Conservation (phyloP, 2,113 vertebrate genomes). For the Poicephalus gulielmi region DNA sequence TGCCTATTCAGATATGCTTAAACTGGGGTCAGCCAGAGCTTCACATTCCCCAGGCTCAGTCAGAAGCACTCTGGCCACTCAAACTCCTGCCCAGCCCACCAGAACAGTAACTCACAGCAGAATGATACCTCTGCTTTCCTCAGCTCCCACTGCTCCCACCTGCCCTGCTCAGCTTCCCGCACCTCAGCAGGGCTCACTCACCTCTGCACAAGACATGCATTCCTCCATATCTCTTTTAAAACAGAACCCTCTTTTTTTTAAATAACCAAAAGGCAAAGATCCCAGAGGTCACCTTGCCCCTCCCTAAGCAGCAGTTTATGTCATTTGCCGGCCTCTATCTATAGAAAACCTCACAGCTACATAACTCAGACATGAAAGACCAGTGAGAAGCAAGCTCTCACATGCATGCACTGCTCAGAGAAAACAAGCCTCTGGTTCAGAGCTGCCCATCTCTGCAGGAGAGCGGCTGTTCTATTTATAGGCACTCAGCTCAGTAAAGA, state of each 20-base stretch:
- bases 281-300: neutral
- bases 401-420: neutral
- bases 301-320: neutral
- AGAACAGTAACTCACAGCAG: neutral
- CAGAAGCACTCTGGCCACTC: neutral
- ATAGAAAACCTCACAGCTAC: slow-evolving; percentile 3
- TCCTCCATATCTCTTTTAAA: slow-evolving; percentile 67
- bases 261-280: neutral
- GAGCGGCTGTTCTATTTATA: slow-evolving; percentile 75
- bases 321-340: neutral
- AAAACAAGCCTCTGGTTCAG: slow-evolving; percentile 50
- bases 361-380: slow-evolving; percentile 46
- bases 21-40: neutral
- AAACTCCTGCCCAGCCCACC: neutral
- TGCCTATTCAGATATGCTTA: neutral
- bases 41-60: neutral
- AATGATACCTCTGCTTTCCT: neutral
- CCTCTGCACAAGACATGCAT: slow-evolving; percentile 17
- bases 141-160: neutral
- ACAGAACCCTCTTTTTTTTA: neutral
- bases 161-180: neutral
- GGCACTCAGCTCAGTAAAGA: slow-evolving; percentile 62
- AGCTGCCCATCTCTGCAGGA: slow-evolving; percentile 60
- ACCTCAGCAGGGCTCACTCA: slow-evolving; percentile 53
- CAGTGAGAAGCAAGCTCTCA: neutral